phyloP scores from a whole-genome alignment of 2,888 invertebrate genomes.

The Thereva nobilitata region DNA sequence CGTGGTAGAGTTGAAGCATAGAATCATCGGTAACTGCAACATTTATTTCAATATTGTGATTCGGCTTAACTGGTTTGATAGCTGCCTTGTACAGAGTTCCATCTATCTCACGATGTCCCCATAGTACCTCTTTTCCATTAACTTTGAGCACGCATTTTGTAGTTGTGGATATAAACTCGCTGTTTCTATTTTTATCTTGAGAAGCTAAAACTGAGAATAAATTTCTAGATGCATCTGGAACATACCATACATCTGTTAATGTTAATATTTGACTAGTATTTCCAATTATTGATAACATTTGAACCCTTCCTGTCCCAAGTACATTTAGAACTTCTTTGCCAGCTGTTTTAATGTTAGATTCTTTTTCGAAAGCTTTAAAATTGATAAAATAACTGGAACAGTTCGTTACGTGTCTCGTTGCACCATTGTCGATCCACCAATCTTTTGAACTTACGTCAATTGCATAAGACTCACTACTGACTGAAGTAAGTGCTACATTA shows the following conservation, averaged over 20 bases:
- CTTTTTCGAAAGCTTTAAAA: too few species aligned
- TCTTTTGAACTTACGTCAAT: slow-evolving; percentile 11
- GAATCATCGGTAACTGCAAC: too few species aligned
- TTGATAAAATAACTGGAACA: too few species aligned
- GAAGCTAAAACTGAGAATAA: slow-evolving; percentile 45
- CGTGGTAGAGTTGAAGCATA: too few species aligned
- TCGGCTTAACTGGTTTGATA: slow-evolving; percentile 41
- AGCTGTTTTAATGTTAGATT: slow-evolving; percentile 31
- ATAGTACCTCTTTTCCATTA: slow-evolving; percentile 30
- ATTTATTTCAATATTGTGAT: slow-evolving; percentile 37
- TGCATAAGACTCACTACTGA: slow-evolving; percentile 10
- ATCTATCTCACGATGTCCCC: slow-evolving; percentile 15
- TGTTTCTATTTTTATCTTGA: slow-evolving; percentile 39
- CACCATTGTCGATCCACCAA: slow-evolving; percentile 39
- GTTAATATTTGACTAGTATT: slow-evolving; percentile 40
- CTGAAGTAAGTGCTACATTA: slow-evolving; percentile 9
- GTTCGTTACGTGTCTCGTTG: slow-evolving; percentile 20
- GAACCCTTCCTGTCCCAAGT: slow-evolving; percentile 41
- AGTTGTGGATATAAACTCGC: slow-evolving; percentile 35
- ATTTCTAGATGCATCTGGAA: slow-evolving; percentile 45
- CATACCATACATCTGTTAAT: slow-evolving; percentile 46
- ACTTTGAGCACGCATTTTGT: slow-evolving; percentile 42
- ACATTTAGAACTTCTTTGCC: slow-evolving; percentile 42
- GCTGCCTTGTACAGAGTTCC: slow-evolving; percentile 43
- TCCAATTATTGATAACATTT: slow-evolving; percentile 38